Percentiles rank a stretch among this genome's conserved stretches.
phyloP scores from a whole-genome alignment of 2,113 vertebrate genomes.

The Natator depressus region DNA sequence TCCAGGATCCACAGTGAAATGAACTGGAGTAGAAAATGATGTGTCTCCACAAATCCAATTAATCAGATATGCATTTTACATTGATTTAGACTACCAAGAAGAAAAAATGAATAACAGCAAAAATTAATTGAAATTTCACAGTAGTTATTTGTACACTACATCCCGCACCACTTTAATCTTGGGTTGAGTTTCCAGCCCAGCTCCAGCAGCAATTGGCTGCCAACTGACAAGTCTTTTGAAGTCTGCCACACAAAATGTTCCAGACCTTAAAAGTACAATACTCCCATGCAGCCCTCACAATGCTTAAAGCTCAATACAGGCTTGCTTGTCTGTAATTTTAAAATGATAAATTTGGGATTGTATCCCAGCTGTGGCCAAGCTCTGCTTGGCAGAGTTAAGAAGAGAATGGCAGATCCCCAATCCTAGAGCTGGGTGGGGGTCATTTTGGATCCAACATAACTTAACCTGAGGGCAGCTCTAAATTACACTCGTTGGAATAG shows the following conservation, averaged over 20 bases:
- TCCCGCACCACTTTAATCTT: not conserved
- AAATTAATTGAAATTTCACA: conserved; percentile 25
- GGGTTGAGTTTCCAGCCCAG: not conserved
- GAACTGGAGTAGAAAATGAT: not conserved
- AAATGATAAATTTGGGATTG: conserved; percentile 1
- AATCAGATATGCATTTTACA: not conserved
- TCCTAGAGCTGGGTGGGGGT: conserved; percentile 7
- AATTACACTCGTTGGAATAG: not conserved
- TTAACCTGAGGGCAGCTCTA: not conserved
- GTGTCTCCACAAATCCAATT: not conserved
- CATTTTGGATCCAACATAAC: not conserved
- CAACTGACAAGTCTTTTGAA: not conserved
- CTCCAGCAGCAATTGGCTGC: conserved; percentile 38
- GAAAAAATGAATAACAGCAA: conserved; percentile 31
- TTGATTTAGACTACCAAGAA: conserved; percentile 17
- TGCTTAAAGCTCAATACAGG: not conserved
- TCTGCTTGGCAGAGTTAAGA: conserved; percentile 2
- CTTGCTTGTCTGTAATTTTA: not conserved
- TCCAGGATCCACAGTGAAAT: not conserved
- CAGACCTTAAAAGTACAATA: conserved; percentile 41
- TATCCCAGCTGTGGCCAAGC: not conserved
- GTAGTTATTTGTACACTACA: not conserved
- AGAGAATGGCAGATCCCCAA: conserved; percentile 24
- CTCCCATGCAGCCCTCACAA: not conserved
- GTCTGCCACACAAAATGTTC: conserved; percentile 33